Evolutionary conservation across 2,888 invertebrate genomes (phyloP).

Genomic region (Caenorhabditis angaria): DNA sequence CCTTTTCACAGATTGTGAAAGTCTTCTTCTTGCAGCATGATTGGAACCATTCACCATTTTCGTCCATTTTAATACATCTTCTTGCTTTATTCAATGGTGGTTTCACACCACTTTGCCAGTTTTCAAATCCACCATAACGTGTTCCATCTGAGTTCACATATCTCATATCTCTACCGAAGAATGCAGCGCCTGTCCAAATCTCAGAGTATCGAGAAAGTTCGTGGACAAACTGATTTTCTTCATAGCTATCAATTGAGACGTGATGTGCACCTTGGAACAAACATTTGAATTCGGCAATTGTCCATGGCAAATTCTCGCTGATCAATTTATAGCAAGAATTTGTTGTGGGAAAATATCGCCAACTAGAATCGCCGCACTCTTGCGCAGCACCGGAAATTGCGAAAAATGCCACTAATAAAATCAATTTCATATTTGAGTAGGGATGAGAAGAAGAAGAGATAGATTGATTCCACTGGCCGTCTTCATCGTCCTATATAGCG

Average conservation of each 20-base stretch:
- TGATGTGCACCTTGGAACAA: constrained; percentile 69
- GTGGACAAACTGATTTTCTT: constrained; percentile 68
- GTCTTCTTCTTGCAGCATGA: constrained; percentile 70
- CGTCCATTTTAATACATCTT: constrained; percentile 66
- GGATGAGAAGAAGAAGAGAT: too few species aligned
- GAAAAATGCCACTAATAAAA: neutral
- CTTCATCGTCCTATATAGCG: neutral
- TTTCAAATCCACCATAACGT: constrained; percentile 59
- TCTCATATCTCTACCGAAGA: constrained; percentile 61
- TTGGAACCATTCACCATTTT: constrained; percentile 69
- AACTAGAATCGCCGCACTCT: constrained; percentile 17
- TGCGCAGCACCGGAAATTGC: neutral
- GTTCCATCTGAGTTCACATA: constrained; percentile 65
- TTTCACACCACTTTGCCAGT: constrained; percentile 61
- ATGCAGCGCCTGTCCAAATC: constrained; percentile 68
- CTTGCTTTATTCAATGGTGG: constrained; percentile 66
- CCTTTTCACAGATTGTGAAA: constrained; percentile 63
- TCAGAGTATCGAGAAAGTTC: constrained; percentile 62
- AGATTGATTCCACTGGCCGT: too few species aligned
- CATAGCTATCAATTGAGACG: constrained; percentile 57
- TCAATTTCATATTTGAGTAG: neutral
- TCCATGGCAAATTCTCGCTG: constrained; percentile 61
- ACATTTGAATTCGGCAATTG: constrained; percentile 67
- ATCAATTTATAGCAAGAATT: constrained; percentile 66
- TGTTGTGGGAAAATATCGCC: constrained; percentile 65